phyloP scores from a whole-genome alignment of 1,140 invertebrate genomes.

The Zophobas morio region DNA sequence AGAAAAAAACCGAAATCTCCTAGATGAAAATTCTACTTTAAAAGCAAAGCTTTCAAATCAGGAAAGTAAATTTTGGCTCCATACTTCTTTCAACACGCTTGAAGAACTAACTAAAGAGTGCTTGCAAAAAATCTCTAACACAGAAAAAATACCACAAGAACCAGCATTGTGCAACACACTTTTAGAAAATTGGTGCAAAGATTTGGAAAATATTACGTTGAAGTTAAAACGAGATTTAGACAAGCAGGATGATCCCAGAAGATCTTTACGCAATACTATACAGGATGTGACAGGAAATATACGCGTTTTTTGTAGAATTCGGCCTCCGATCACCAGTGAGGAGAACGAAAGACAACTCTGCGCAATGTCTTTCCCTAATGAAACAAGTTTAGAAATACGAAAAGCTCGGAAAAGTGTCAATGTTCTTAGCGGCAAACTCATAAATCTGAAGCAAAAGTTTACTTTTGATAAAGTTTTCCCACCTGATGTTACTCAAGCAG shows the following conservation, averaged over 20 bases:
- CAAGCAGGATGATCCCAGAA: constrained; percentile 64
- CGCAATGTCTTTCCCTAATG: constrained; percentile 67
- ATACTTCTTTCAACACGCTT: too few species aligned
- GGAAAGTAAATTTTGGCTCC: too few species aligned
- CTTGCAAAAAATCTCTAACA: too few species aligned
- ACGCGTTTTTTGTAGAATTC: constrained; percentile 80
- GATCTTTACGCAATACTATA: constrained; percentile 68
- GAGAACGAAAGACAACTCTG: constrained; percentile 63
- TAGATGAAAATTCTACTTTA: too few species aligned
- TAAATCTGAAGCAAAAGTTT: constrained; percentile 71
- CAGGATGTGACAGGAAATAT: constrained; percentile 76
- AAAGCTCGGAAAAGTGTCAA: constrained; percentile 62
- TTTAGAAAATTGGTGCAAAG: constrained; percentile 20
- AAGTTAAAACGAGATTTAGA: constrained; percentile 8
- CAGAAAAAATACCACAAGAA: background rate
- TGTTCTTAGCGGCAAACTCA: constrained; percentile 62
- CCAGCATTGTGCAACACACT: background rate
- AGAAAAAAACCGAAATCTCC: too few species aligned
- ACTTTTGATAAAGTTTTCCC: constrained; percentile 79
- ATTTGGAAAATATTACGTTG: background rate
- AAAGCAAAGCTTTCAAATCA: too few species aligned
- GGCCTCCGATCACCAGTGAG: constrained; percentile 70
- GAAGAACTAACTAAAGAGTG: too few species aligned
- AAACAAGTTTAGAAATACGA: constrained; percentile 69
- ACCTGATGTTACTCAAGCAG: constrained; percentile 71